A percentile compares a stretch with the other conserved stretches of the same genome.
Evolutionary conservation across 2,113 vertebrate species (phyloP).

Genomic region (Stegastes partitus): DNA sequence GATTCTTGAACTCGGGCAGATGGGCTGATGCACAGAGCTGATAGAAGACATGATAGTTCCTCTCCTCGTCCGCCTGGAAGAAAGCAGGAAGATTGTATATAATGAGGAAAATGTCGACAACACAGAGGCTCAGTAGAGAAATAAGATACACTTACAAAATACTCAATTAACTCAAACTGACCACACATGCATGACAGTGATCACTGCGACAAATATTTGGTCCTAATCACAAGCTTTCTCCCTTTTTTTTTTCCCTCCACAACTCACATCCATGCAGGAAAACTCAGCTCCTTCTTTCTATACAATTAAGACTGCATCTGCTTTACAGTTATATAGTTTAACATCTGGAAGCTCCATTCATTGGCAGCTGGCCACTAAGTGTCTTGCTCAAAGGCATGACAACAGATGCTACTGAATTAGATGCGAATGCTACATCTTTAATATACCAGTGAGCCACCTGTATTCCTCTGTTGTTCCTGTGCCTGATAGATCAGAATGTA

Average conservation of each 20-base stretch:
- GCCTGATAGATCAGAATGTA: not conserved
- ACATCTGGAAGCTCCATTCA: constrained; percentile 29
- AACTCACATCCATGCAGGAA: not conserved
- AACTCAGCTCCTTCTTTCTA: not conserved
- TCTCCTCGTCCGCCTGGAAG: constrained; percentile 95
- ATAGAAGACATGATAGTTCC: constrained; percentile 99
- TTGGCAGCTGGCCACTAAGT: constrained; percentile 10
- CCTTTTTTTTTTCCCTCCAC: too few species aligned
- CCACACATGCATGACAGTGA: not conserved
- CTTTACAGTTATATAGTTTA: not conserved
- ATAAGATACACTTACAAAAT: not conserved
- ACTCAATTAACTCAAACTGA: not conserved
- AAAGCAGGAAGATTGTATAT: not conserved
- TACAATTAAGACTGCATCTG: not conserved
- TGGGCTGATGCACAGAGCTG: constrained; percentile 96
- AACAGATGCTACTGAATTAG: constrained; percentile 11
- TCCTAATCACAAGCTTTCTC: not conserved
- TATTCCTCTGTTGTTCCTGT: not conserved
- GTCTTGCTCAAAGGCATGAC: constrained; percentile 1
- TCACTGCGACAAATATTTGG: not conserved
- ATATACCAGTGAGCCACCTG: not conserved
- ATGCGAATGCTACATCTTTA: not conserved
- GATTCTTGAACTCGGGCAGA: constrained; percentile 91
- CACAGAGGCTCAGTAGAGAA: not conserved
- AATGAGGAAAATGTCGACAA: not conserved